Base-by-base conservation (phyloP, 1,140 invertebrate species). In the Homalodisca vitripennis region DNA sequence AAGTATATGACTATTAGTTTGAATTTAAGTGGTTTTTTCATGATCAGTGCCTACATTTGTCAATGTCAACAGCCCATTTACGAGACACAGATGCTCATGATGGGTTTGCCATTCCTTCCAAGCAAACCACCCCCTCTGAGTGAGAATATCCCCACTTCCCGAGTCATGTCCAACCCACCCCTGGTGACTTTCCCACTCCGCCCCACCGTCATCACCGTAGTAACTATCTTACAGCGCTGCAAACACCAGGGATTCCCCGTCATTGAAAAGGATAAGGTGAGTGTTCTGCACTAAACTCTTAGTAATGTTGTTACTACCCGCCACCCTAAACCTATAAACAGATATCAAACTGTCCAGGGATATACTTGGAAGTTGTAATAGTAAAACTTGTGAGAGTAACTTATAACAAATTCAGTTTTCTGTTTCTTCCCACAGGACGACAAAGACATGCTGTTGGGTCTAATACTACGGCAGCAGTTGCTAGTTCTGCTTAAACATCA, bases 51-150 rank as follows among this genome's bases (percentile, higher is more conserved):
- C n/a, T n/a, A n/a, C n/a, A n/a, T n/a, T n/a, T n/a, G n/a, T n/a
- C n/a, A n/a, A n/a, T n/a, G n/a, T n/a, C n/a, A n/a, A n/a, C 76
- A 95, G 88, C 95, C 96, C 70, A 89, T 98, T 68, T 99, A 98
- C 79, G 97, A 98, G 76, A 95, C 92, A 72, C 92, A 97, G 78
- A 95, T 95, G 71, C 90, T 94, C 79, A 82, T 97, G 75, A 84
- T 87, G 62, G 93, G 89, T 27, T 88, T 98, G 26, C 97, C 97
- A 0, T 83, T 98, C 69, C 55, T 73, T 13, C 27, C 66, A 6
- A 53, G 51, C 2, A 57, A 70, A 22, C 72, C 72, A 10, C 72
- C 72, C 1, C 70, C 72, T 1, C 60, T 73, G 22, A 65, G 55
- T 24, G 66, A 66, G 0, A 68, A 70, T 20, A 72, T 73, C 26